A percentile compares a stretch with the other conserved stretches of the same genome.
phyloP scores from a whole-genome alignment of 2,797 vertebrate species.

The Mus caroli region DNA sequence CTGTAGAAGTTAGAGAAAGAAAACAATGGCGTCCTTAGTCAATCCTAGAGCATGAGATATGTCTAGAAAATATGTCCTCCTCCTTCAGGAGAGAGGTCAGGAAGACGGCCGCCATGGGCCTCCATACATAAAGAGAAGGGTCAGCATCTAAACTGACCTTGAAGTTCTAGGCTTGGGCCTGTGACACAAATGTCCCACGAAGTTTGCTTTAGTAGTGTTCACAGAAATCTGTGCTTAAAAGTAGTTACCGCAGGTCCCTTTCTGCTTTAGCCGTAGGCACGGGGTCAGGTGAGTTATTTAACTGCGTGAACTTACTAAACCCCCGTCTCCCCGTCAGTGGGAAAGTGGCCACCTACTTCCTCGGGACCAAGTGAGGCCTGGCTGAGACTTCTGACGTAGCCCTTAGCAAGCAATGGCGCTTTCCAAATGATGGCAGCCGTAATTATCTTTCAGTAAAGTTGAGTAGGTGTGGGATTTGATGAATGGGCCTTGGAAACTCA shows the following conservation, averaged over 20 bases:
- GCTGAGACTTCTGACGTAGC: not conserved
- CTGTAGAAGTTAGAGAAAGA: not conserved
- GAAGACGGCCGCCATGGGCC: not conserved
- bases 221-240: not conserved
- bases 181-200: accelerated
- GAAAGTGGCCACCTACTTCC: not conserved
- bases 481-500: conserved; percentile 59
- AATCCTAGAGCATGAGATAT: not conserved
- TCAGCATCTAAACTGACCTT: no score
- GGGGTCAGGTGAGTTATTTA: not conserved
- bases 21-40: not conserved
- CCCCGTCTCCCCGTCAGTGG: not conserved
- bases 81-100: not conserved
- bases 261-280: not conserved
- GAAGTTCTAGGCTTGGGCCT: not conserved
- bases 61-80: not conserved
- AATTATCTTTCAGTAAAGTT: not conserved
- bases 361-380: not conserved
- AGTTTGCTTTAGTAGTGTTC: not conserved
- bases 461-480: conserved; percentile 55
- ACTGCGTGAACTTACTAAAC: not conserved
- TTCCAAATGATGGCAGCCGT: not conserved
- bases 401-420: not conserved
- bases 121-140: not conserved
- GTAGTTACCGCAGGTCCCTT: not conserved